These are phyloP conservation scores for Chamaea fasciata DNA, from an alignment of 2,113 vertebrate species.

Conservation along the genomic window DNA sequence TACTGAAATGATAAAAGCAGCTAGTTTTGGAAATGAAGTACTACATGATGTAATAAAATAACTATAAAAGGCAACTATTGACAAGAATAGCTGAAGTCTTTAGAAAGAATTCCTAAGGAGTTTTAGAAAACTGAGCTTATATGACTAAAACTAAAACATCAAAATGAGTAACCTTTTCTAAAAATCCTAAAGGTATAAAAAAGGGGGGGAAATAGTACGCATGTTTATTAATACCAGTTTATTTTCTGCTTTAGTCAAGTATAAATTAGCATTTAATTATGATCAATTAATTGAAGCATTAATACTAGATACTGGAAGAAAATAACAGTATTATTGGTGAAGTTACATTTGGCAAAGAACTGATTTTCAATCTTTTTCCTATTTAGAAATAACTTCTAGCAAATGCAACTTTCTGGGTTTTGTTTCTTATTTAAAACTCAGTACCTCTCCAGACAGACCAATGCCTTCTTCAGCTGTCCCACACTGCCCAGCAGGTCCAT, in stretches of 20 bases:
- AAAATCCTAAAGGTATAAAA: neutral
- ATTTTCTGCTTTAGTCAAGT: neutral
- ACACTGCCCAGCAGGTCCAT: conserved; percentile 87
- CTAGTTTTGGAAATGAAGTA: neutral
- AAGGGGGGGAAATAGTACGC: neutral
- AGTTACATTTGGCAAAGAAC: neutral
- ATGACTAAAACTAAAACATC: neutral
- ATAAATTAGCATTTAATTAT: neutral
- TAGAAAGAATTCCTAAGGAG: neutral
- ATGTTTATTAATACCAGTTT: neutral
- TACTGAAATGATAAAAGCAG: neutral
- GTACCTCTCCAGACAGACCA: conserved; percentile 91
- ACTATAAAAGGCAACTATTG: neutral
- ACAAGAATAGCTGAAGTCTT: neutral
- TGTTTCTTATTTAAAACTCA: neutral
- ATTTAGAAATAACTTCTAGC: neutral
- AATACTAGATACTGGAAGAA: neutral
- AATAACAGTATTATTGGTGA: neutral
- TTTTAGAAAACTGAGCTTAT: neutral
- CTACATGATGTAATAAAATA: neutral
- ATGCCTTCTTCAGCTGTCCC: conserved; percentile 85
- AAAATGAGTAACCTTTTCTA: neutral
- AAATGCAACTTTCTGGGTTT: neutral
- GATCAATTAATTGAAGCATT: neutral
- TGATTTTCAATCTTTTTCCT: neutral